Evolutionary conservation across 2,888 invertebrate genomes (phyloP).

Genomic region (Phalangium opilio): DNA sequence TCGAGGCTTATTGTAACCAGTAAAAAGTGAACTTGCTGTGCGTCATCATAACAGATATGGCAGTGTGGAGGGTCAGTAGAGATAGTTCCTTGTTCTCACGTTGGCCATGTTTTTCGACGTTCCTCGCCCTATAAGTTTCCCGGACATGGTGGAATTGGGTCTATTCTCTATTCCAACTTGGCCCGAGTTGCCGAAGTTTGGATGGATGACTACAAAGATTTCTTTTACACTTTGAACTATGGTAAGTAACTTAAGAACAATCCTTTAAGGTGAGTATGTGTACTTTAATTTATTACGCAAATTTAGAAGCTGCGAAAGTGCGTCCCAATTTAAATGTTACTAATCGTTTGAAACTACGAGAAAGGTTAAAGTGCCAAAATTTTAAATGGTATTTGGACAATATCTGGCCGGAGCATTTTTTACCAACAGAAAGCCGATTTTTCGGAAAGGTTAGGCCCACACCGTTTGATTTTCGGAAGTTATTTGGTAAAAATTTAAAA

Average conservation of each 20-base stretch:
- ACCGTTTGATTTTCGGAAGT: too few relatives aligned
- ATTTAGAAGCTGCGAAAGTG: conserved; percentile 41
- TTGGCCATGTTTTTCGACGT: conserved; percentile 81
- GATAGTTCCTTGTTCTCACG: conserved; percentile 81
- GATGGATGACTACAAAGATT: conserved; percentile 95
- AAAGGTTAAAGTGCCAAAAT: conserved; percentile 59
- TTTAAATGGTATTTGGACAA: conserved; percentile 88
- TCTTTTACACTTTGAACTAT: conserved; percentile 72
- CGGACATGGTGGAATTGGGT: conserved; percentile 56
- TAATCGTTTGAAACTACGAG: conserved; percentile 46
- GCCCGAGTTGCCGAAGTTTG: conserved; percentile 88
- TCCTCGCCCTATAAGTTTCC: conserved; percentile 86
- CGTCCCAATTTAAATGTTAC: conserved; percentile 45
- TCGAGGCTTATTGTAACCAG: too few relatives aligned
- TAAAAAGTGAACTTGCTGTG: too few relatives aligned
- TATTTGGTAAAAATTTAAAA: too few relatives aligned
- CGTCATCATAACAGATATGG: too few relatives aligned
- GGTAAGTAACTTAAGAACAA: too few relatives aligned
- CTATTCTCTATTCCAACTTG: conserved; percentile 75
- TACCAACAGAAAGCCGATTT: conserved; percentile 70
- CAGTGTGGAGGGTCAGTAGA: conserved; percentile 82
- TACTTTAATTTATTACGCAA: background rate
- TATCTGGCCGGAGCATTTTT: conserved; percentile 92
- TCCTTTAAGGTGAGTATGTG: too few relatives aligned
- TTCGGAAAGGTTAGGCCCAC: conserved; percentile 67